Percentiles rank a stretch among this genome's conserved stretches.
Conservation (phyloP, 2,888 invertebrate genomes). For the Epinotia ramella region DNA sequence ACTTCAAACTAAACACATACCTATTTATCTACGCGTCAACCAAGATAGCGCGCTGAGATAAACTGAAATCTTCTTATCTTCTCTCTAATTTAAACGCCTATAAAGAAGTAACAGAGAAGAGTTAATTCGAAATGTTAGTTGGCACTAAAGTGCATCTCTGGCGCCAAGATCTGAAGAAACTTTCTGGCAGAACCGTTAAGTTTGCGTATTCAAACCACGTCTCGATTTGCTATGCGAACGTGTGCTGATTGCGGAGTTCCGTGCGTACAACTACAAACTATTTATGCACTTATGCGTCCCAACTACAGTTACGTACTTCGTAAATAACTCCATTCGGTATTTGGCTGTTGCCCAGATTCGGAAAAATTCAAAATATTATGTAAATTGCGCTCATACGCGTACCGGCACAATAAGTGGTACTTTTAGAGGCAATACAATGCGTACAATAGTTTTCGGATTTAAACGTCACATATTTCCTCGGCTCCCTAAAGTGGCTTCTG, state of each 20-base stretch:
- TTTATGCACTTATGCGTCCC: conserved; percentile 43
- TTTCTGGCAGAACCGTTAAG: conserved; percentile 59
- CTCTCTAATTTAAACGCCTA: conserved; percentile 45
- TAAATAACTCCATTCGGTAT: conserved; percentile 31
- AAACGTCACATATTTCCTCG: conserved; percentile 8
- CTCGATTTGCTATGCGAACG: conserved; percentile 54
- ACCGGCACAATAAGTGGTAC: neutral
- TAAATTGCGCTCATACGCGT: neutral
- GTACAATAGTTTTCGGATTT: neutral
- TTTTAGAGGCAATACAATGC: neutral
- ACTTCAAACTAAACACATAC: neutral
- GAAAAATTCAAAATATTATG: conserved; percentile 5
- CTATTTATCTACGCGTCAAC: neutral
- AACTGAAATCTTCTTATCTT: no score
- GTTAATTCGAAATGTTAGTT: conserved; percentile 59
- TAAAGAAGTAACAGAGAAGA: conserved; percentile 44
- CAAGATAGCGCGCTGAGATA: neutral
- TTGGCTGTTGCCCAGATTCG: conserved; percentile 38
- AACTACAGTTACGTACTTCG: conserved; percentile 36
- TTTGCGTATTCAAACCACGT: conserved; percentile 65
- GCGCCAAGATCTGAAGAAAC: conserved; percentile 72
- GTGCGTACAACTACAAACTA: conserved; percentile 45
- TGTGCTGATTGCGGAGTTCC: conserved; percentile 45
- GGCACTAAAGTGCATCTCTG: conserved; percentile 66
- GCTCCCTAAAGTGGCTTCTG: conserved; percentile 25